Base-by-base conservation (phyloP, 2,888 invertebrate genomes). In the Brachyptera putata region DNA sequence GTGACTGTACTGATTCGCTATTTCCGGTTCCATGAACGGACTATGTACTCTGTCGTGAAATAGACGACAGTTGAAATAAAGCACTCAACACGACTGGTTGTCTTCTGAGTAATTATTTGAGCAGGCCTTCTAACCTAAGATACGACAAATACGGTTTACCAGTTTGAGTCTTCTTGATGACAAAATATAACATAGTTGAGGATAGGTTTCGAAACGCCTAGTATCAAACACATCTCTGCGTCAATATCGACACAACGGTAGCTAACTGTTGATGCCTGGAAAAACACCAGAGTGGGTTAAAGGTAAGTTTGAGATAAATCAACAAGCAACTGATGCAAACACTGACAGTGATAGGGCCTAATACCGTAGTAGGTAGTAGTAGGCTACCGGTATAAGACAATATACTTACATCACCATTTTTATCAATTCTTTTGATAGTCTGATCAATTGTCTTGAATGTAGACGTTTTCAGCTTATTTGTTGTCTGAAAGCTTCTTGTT, bases 171-270 rank as follows among this genome's bases (percentile, higher is more conserved):
- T 75, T 99, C 99, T 82, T 99, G 99, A 73, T 99, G 99, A 71
- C 99, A 99, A 75, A 99, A 97, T 68, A 99, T 88, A 0, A 99
- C 99, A 73, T 94, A 91, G 71, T 94, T 95, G 60, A 99, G 77
- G 62, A 99, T 92, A 0, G 98, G 86, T 72, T 92, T 92, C 0
- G 97, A 92, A 1, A 99, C 95, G 63, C 97, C 95, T 74, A 88
- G 72, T 65, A 81, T 73, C 41, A 77, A 71, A 62, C 85, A 80
- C 79, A 95, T 85, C 69, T 91, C 85, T 34, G 74, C 71, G 73
- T 91, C 86, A 56, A 89, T 79, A 72, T 93, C 88, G 0, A 80
- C 79, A 75, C 87, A 88, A 69, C 87, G 81, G 43, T 82, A 82
- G 37, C 83, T 84, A 57, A 86, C 77, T 55, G 65, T 68, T 11